A percentile compares a stretch with the other conserved stretches of the same genome.
Evolutionary conservation across 2,797 vertebrate species (phyloP).

Genomic region (Hapalemur alaotrensis): DNA sequence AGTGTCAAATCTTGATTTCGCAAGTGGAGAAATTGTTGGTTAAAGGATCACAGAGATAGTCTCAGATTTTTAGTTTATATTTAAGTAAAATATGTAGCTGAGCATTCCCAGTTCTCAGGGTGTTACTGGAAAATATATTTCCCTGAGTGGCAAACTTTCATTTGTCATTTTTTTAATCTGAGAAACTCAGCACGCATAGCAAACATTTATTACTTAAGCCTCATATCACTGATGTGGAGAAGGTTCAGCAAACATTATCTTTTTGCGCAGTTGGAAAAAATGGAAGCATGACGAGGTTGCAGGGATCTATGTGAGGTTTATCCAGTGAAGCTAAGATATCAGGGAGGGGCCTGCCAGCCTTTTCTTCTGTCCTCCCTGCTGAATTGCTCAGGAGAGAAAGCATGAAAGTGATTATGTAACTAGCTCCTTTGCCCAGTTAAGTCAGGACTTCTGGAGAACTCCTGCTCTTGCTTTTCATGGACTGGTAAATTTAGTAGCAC

Average conservation of each 20-base stretch:
- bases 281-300: background rate
- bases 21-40: background rate
- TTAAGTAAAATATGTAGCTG: background rate
- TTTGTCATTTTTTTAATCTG: background rate
- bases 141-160: background rate
- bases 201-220: conserved; percentile 25
- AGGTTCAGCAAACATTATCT: background rate
- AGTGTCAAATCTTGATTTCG: background rate
- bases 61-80: background rate
- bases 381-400: background rate
- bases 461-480: background rate
- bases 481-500: background rate
- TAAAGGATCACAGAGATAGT: background rate
- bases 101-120: background rate
- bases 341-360: background rate
- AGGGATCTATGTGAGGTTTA: background rate
- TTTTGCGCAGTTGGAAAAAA: background rate
- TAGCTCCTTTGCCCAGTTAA: background rate
- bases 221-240: background rate
- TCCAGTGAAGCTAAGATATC: background rate
- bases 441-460: background rate
- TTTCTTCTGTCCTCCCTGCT: too few species aligned
- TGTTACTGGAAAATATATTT: conserved; percentile 17
- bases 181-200: background rate
- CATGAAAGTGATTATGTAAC: background rate